Evolutionary conservation across 2,113 vertebrate species (phyloP), one percentile per base, ranked within the genome.

Genomic region (Dissostichus mawsoni): DNA sequence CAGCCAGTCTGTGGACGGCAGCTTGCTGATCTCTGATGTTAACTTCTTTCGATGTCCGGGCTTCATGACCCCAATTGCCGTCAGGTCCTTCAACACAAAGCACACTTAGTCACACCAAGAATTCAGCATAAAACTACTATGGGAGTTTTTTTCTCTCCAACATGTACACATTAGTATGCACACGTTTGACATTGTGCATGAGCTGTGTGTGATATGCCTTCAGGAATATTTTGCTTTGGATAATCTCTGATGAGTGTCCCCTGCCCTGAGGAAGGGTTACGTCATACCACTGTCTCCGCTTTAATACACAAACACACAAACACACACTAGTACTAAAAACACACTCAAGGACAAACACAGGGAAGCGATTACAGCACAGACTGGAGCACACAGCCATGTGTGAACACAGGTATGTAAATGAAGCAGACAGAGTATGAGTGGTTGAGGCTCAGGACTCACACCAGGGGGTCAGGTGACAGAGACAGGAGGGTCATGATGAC

Each of bases 1-100:
- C 59, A 99, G 95, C 97, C 98, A 99, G 82, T 98, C 98, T 0
- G 96, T 95, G 67, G 97, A 93, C 68, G 81, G 96, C 78, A 99
- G 92, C 91, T 91, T 96, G 90, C 96, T 96, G 95, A 99, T 98
- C 93, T 99, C 98, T 0, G 98, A 96, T 0, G 95, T 94, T 17
- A 99, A 97, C 93, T 99, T 99, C 95, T 99, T 99, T 73, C 98
- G 94, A 93, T 99, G 98, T 45, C 98, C 98, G 0, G 98, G 98
- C 89, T 99, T 99, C 90, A 98, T 98, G 87, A 99, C 97, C 2
- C 98, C 98, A 0, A 99, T 99, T 64, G 97, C 97, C 0, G 97
- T 98, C 85, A 99, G 96, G 91, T 99, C 98, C 98, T 99, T 91
- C 50, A 92, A 90, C 11, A 78, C 72, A 94, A 83, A 82, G 64